Evolutionary conservation across 2,113 vertebrate genomes (phyloP).

Genomic region (Talpa occidentalis): DNA sequence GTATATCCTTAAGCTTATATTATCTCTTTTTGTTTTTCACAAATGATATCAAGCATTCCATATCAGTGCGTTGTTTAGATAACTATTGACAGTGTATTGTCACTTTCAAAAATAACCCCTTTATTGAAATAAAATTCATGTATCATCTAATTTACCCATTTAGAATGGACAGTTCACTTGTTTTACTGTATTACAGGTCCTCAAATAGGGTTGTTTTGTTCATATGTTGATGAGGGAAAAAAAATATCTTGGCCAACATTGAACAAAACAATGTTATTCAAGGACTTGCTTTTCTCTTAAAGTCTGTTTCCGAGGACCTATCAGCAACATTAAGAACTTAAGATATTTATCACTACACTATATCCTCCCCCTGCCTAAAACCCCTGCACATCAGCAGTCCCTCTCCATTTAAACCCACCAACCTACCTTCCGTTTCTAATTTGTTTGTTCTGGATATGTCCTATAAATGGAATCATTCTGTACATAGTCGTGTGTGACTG

Average conservation of each 20-base stretch:
- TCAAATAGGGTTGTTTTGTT: too few species aligned
- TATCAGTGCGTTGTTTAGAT: not conserved
- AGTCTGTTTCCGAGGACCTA: too few species aligned
- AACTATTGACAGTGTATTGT: not conserved
- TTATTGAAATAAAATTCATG: not conserved
- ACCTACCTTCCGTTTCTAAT: not conserved
- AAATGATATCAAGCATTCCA: not conserved
- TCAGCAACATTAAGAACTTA: not conserved
- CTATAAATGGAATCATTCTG: not conserved
- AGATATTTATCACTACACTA: not conserved
- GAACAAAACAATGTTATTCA: too few species aligned
- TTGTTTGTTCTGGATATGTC: not conserved
- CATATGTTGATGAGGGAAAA: too few species aligned
- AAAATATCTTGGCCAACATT: not conserved
- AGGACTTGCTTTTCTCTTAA: too few species aligned
- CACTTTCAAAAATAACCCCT: not conserved
- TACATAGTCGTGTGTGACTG: not conserved
- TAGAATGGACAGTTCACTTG: not conserved
- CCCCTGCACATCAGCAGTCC: not conserved
- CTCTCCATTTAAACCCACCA: too few species aligned
- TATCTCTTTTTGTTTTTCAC: constrained; percentile 15
- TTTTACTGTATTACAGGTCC: not conserved
- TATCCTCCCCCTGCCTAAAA: not conserved
- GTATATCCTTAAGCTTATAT: not conserved
- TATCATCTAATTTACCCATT: not conserved